Evolutionary conservation across 2,797 vertebrate species (phyloP), one percentile per base, ranked within the genome.

Genomic region (Tangara arthus): DNA sequence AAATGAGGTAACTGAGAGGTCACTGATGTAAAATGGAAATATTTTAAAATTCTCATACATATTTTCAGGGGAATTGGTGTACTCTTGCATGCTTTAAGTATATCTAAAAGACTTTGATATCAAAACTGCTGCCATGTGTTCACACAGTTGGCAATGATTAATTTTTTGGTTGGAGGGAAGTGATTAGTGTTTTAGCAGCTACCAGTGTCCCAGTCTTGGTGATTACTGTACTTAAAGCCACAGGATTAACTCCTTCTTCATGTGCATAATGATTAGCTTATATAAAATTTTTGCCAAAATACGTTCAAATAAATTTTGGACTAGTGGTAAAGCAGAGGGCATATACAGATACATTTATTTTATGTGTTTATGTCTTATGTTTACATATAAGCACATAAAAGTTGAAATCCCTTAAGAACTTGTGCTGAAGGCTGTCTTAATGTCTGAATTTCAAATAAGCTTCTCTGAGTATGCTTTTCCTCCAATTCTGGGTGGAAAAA

Each of bases 61-160:
- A 11, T 90, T 91, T 77, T 47, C 11, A 32, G 15, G 24, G 19
- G 4, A 85, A n/a, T 65, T 2, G 28, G 12, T 42, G 28, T 42
- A 19, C 56, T 41, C 7, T 21, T 63, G 27, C 12, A 15, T 71
- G 27, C n/a, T 84, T 56, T 71, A 76, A n/a, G 3, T 76, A 42
- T 22, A 32, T 30, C 12, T 17, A 46, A 60, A 75, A 50, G 6
- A 42, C 16, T 75, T 24, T 27, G 16, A 57, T 87, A 65, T 56
- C 37, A 39, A 42, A 60, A 42, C 6, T 60, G 19, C 5, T 87
- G 7, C 6, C 59, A 2, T 44, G 3, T 46, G 27, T 72, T n/a
- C 47, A 53, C 17, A 52, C 8, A 46, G 3, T 24, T 65, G 12
- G 4, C 17, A n/a, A 18, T 0, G 0, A 46, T 20, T 7, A 0